phyloP scores from a whole-genome alignment of 1,140 invertebrate species.

The Diploscapter pachys region DNA sequence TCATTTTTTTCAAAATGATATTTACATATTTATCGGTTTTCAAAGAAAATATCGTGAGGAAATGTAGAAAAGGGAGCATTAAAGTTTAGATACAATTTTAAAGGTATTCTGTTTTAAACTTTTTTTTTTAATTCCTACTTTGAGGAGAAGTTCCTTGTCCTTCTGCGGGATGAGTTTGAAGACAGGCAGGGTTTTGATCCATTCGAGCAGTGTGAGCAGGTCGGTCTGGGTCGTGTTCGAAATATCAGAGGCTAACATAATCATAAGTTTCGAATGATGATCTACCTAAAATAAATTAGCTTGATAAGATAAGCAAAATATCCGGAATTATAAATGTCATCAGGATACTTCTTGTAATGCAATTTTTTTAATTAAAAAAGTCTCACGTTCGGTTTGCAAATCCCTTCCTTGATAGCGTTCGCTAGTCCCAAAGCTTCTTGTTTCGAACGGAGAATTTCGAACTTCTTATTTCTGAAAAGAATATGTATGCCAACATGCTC shows the following conservation, averaged over 20 bases:
- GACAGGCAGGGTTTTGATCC: constrained; percentile 31
- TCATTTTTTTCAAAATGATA: background rate
- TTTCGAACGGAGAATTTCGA: constrained; percentile 35
- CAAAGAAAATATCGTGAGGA: background rate
- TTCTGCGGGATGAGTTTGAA: constrained; percentile 22
- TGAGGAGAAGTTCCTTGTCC: constrained; percentile 29
- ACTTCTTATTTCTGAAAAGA: constrained; percentile 34
- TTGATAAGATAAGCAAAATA: too few species aligned
- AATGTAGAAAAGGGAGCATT: background rate
- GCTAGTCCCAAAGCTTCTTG: constrained; percentile 33
- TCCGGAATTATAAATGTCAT: too few species aligned
- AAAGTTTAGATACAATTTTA: background rate
- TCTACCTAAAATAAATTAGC: constrained; percentile 7
- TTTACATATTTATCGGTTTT: background rate
- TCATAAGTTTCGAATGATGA: constrained; percentile 29
- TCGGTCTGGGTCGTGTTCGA: constrained; percentile 36
- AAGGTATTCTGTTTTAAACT: background rate
- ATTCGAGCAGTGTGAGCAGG: constrained; percentile 40
- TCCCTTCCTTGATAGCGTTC: constrained; percentile 22
- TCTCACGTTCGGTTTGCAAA: too few species aligned
- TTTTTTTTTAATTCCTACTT: constrained; percentile 13
- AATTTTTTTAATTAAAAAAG: too few species aligned
- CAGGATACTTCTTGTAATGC: too few species aligned
- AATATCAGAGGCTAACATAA: constrained; percentile 36
- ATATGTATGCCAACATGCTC: background rate